Evolutionary conservation across 1,140 invertebrate genomes (phyloP).

Genomic region (Daktulosphaira vitifoliae): DNA sequence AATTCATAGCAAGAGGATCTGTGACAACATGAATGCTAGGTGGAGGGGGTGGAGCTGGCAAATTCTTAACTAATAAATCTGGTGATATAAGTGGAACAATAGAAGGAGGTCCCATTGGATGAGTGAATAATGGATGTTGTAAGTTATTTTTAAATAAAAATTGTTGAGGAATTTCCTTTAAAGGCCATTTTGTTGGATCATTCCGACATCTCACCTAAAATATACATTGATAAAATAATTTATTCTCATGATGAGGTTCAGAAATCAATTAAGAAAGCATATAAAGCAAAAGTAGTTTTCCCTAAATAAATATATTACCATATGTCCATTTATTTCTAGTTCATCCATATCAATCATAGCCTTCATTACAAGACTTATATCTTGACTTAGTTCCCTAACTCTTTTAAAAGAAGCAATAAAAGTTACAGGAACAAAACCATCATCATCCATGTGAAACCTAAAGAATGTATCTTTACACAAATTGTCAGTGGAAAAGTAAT

Average conservation of each 20-base stretch:
- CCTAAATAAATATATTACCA: conserved; percentile 47
- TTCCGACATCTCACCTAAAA: conserved; percentile 70
- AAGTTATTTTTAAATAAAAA: conserved; percentile 31
- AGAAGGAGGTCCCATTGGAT: conserved; percentile 37
- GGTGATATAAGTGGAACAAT: conserved; percentile 27
- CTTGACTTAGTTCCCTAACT: conserved; percentile 75
- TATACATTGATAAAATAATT: conserved; percentile 35
- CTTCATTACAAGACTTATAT: conserved; percentile 71
- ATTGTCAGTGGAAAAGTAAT: conserved; percentile 98
- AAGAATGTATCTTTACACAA: conserved; percentile 92
- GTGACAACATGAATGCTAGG: conserved; percentile 44
- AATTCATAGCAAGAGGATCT: conserved; percentile 45
- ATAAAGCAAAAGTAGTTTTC: neutral
- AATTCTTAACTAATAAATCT: conserved; percentile 32
- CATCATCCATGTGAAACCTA: conserved; percentile 87
- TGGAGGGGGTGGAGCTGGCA: conserved; percentile 51
- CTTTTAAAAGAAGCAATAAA: conserved; percentile 94
- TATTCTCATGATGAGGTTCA: too few relatives aligned
- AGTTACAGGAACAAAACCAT: conserved; percentile 86
- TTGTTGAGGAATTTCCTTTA: conserved; percentile 29
- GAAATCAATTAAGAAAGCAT: neutral
- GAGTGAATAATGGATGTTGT: conserved; percentile 37
- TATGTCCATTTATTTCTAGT: conserved; percentile 70
- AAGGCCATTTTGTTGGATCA: conserved; percentile 69
- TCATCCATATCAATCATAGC: conserved; percentile 71